These are phyloP conservation scores for Caretta caretta DNA, from an alignment of 2,113 vertebrate species.

Conservation along the genomic window DNA sequence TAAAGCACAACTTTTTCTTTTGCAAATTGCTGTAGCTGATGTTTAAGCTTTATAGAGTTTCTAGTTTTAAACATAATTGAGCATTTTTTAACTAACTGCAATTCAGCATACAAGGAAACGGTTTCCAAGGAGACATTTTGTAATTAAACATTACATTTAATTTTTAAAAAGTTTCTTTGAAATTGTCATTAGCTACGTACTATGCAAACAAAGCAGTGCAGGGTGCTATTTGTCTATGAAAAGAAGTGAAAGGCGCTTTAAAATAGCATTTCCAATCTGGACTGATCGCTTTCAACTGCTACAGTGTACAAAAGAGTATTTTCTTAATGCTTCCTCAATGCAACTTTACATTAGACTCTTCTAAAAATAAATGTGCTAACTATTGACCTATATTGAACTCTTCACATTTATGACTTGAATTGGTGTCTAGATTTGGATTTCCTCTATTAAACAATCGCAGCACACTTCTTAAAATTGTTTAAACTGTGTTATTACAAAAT, in stretches of 20 bases:
- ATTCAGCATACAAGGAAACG: slow-evolving; percentile 67
- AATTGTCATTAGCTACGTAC: slow-evolving; percentile 77
- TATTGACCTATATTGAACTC: slow-evolving; percentile 31
- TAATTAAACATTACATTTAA: slow-evolving; percentile 82
- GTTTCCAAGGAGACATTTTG: slow-evolving; percentile 75
- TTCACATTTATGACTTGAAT: neutral
- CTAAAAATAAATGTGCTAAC: slow-evolving; percentile 50
- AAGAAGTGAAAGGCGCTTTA: slow-evolving; percentile 70
- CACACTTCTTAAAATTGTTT: slow-evolving; percentile 21
- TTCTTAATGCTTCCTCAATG: slow-evolving; percentile 76
- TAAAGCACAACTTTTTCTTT: slow-evolving; percentile 67
- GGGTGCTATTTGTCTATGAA: slow-evolving; percentile 67
- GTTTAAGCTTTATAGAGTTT: slow-evolving; percentile 66
- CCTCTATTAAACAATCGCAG: neutral
- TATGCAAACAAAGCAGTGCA: slow-evolving; percentile 67
- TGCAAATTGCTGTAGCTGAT: slow-evolving; percentile 52
- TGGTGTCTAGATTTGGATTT: neutral
- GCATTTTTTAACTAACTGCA: slow-evolving; percentile 69
- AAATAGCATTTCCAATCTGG: slow-evolving; percentile 67
- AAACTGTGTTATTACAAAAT: slow-evolving; percentile 50
- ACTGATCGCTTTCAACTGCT: slow-evolving; percentile 61
- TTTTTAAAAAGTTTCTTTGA: slow-evolving; percentile 77
- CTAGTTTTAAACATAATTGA: slow-evolving; percentile 69
- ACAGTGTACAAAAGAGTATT: slow-evolving; percentile 72
- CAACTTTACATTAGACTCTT: slow-evolving; percentile 55